Percentiles rank a stretch among this genome's conserved stretches.
Conservation (phyloP, 2,797 vertebrate genomes). For the Aphelocoma californica region DNA sequence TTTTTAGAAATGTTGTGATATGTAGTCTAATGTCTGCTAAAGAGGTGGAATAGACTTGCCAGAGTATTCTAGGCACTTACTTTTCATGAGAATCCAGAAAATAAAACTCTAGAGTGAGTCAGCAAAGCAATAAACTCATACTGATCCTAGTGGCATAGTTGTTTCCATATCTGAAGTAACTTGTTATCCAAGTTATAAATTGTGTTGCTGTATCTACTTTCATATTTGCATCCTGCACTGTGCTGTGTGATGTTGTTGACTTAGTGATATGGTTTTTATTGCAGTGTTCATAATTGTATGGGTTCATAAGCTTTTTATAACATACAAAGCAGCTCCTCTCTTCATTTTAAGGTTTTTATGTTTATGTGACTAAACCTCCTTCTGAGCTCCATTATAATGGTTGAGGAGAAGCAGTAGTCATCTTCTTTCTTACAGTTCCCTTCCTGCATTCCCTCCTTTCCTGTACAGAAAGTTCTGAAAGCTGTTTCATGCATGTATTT, state of each 20-base stretch:
- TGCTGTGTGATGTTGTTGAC: not conserved
- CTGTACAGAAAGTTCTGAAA: not conserved
- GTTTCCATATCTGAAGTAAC: slow-evolving; percentile 12
- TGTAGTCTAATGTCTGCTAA: not conserved
- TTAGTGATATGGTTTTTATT: not conserved
- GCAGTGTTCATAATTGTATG: not conserved
- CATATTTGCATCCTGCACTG: not conserved
- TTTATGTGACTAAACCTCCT: not conserved
- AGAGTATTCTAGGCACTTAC: not conserved
- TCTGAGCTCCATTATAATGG: not conserved
- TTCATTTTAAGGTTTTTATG: not conserved
- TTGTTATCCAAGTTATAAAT: not conserved
- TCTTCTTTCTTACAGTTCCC: not conserved
- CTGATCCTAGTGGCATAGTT: not conserved
- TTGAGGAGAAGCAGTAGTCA: not conserved
- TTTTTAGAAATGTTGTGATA: not conserved
- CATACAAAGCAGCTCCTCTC: not conserved
- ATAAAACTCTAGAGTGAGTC: not conserved
- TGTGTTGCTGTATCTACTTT: not conserved
- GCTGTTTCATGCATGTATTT: not conserved
- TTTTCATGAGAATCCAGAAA: not conserved
- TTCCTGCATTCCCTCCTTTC: not conserved
- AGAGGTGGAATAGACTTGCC: not conserved
- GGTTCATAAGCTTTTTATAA: not conserved
- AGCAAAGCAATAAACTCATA: slow-evolving; percentile 17